A percentile compares a stretch with the other conserved stretches of the same genome.
These are phyloP conservation scores for Thelaira solivaga DNA, from an alignment of 2,888 invertebrate species.

Conservation along the genomic window DNA sequence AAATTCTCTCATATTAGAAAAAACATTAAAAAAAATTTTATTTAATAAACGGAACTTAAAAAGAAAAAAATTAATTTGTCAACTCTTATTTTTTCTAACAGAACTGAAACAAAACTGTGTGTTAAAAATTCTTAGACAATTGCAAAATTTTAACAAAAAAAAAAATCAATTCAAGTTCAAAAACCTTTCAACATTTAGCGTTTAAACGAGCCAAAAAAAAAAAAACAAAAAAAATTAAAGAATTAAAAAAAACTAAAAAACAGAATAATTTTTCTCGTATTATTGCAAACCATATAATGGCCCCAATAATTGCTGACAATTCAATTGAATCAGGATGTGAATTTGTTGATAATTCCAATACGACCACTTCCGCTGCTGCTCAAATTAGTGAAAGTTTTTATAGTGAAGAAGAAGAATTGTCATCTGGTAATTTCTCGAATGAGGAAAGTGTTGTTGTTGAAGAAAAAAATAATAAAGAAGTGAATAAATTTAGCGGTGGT, in stretches of 20 bases:
- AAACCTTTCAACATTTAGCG: slow-evolving; percentile 37
- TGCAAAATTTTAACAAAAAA: slow-evolving; percentile 3
- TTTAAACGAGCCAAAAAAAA: slow-evolving; percentile 14
- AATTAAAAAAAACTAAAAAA: no score
- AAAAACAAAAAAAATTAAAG: slow-evolving; percentile 26
- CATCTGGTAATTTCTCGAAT: slow-evolving; percentile 45
- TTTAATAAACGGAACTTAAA: neutral
- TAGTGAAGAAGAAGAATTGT: slow-evolving; percentile 44
- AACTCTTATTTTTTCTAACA: slow-evolving; percentile 29
- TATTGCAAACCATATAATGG: slow-evolving; percentile 73
- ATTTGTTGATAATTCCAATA: slow-evolving; percentile 72
- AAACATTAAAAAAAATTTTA: slow-evolving; percentile 24
- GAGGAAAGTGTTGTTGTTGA: slow-evolving; percentile 58
- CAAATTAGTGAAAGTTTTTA: slow-evolving; percentile 54
- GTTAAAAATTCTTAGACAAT: neutral
- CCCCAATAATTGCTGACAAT: slow-evolving; percentile 76
- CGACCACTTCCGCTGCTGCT: slow-evolving; percentile 62
- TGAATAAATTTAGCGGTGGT: slow-evolving; percentile 34
- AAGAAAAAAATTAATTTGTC: neutral
- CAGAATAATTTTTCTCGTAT: slow-evolving; percentile 51
- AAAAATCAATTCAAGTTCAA: slow-evolving; percentile 30
- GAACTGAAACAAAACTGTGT: slow-evolving; percentile 28
- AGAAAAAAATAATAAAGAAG: slow-evolving; percentile 40
- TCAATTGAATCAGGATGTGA: slow-evolving; percentile 75
- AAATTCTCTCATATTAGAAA: neutral